A percentile compares a stretch with the other conserved stretches of the same genome.
phyloP scores from a whole-genome alignment of 2,113 vertebrate species.

The Ptyas mucosa region DNA sequence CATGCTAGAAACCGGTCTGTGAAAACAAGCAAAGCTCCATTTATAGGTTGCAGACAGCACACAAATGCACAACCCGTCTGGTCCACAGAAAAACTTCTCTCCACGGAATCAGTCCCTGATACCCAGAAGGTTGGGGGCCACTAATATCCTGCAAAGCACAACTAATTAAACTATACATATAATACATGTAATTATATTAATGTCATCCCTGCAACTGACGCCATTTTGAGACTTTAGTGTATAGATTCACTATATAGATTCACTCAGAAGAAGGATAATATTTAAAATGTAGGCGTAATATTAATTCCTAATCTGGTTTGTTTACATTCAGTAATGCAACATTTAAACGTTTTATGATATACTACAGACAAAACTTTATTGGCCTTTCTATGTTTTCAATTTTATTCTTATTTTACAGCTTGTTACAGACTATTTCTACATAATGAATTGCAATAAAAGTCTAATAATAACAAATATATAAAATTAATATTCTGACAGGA shows the following conservation, averaged over 20 bases:
- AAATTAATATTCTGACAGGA: background rate
- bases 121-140: background rate
- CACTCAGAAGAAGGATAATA: background rate
- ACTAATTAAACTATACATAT: background rate
- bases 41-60: background rate
- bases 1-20: background rate
- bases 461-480: background rate
- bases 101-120: background rate
- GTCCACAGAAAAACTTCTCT: background rate
- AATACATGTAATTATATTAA: background rate
- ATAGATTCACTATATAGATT: background rate
- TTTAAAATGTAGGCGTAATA: background rate
- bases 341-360: background rate
- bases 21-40: background rate
- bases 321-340: background rate
- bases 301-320: background rate
- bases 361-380: background rate
- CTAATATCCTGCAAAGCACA: background rate
- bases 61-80: background rate
- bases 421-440: background rate
- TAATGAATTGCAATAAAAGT: background rate
- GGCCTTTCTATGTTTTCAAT: background rate
- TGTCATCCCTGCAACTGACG: too few species aligned
- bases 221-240: too few species aligned
- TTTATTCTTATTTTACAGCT: conserved; percentile 7